A percentile compares a stretch with the other conserved stretches of the same genome.
phyloP scores from a whole-genome alignment of 2,113 vertebrate genomes.

The Cynocephalus volans region DNA sequence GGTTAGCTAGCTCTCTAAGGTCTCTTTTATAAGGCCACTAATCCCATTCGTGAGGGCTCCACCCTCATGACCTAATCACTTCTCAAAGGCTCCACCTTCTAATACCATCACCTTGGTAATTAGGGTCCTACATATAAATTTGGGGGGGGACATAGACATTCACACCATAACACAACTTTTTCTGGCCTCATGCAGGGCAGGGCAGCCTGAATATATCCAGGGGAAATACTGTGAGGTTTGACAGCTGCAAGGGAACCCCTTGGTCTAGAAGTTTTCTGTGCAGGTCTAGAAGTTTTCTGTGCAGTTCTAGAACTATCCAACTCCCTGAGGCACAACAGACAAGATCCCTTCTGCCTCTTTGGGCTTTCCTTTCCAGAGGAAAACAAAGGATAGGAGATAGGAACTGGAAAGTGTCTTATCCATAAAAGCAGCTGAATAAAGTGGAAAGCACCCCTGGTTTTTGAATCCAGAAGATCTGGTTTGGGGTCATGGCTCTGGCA shows the following conservation, averaged over 20 bases:
- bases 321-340: background rate
- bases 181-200: background rate
- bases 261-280: background rate
- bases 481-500: background rate
- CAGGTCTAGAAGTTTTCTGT: background rate
- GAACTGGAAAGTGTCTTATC: background rate
- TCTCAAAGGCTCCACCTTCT: background rate
- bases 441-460: background rate
- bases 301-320: background rate
- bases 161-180: background rate
- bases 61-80: background rate
- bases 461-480: slow-evolving; percentile 2
- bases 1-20: too few relatives aligned
- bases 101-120: background rate
- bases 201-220: background rate
- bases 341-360: background rate
- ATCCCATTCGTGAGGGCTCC: background rate
- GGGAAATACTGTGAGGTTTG: background rate
- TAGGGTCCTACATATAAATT: background rate
- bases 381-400: background rate
- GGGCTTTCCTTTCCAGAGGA: background rate
- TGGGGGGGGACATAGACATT: background rate
- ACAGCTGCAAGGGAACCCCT: background rate
- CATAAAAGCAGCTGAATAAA: background rate
- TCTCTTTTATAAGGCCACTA: background rate